A percentile compares a stretch with the other conserved stretches of the same genome.
Evolutionary conservation across 2,888 invertebrate genomes (phyloP).

Genomic region (Adela reaumurella): DNA sequence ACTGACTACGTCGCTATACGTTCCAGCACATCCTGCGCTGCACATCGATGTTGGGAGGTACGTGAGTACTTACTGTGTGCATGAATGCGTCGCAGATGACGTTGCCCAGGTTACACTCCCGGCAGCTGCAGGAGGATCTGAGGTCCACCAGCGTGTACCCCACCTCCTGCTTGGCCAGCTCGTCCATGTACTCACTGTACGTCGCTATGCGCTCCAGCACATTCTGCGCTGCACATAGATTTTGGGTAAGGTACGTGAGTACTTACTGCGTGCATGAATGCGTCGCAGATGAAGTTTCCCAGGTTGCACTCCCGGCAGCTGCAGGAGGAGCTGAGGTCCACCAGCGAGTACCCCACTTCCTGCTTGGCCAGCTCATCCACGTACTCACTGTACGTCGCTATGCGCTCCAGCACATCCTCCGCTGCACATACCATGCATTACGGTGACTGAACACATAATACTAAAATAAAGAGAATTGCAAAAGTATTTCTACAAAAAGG

Average conservation of each 20-base stretch:
- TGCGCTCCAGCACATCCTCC: constrained; percentile 46
- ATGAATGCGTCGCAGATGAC: constrained; percentile 71
- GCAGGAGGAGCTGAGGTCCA: constrained; percentile 58
- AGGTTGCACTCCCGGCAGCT: constrained; percentile 61
- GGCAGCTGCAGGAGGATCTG: constrained; percentile 48
- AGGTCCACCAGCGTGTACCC: too few relatives aligned
- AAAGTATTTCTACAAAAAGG: too few relatives aligned
- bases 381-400: constrained; percentile 54
- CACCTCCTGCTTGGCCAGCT: constrained; percentile 40
- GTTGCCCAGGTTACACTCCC: constrained; percentile 58
- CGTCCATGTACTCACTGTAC: constrained; percentile 56
- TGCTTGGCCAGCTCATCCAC: constrained; percentile 53
- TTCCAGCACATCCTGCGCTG: constrained; percentile 37
- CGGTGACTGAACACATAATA: too few relatives aligned
- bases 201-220: constrained; percentile 57
- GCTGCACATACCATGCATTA: too few relatives aligned
- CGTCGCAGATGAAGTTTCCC: constrained; percentile 59
- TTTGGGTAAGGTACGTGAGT: too few relatives aligned
- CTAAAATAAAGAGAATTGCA: too few relatives aligned
- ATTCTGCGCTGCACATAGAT: constrained; percentile 18
- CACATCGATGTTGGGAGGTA: too few relatives aligned
- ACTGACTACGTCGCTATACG: constrained; percentile 56
- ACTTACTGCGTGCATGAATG: constrained; percentile 62
- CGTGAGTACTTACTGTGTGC: constrained; percentile 44
- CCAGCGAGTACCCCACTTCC: too few relatives aligned